Evolutionary conservation across 1,140 invertebrate species (phyloP).

Genomic region (Tetragonula clypearis): DNA sequence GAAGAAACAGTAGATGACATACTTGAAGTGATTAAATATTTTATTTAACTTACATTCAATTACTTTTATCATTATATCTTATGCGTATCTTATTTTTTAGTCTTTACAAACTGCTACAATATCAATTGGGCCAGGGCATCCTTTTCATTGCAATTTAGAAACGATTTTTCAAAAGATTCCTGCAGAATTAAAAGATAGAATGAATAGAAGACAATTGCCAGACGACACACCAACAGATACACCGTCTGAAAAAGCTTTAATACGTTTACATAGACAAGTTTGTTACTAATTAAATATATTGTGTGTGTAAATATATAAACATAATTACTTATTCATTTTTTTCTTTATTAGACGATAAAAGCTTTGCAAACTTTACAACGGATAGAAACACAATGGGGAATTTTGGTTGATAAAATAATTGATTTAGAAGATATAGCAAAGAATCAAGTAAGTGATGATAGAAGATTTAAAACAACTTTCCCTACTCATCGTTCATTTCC

Average conservation of each 20-base stretch:
- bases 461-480: slow-evolving; percentile 90
- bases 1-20: slow-evolving; percentile 98
- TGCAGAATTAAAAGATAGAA: slow-evolving; percentile 87
- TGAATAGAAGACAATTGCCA: slow-evolving; percentile 84
- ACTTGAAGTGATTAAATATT: slow-evolving; percentile 87
- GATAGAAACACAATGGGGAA: slow-evolving; percentile 96
- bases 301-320: background rate
- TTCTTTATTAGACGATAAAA: slow-evolving; percentile 88
- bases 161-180: slow-evolving; percentile 95
- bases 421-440: slow-evolving; percentile 93
- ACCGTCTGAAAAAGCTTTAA: slow-evolving; percentile 90
- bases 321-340: slow-evolving; percentile 40
- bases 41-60: background rate
- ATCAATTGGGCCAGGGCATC: slow-evolving; percentile 86
- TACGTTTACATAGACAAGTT: slow-evolving; percentile 90
- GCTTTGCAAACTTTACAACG: slow-evolving; percentile 93
- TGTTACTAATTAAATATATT: slow-evolving; percentile 11
- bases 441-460: slow-evolving; percentile 90
- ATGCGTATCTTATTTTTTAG: slow-evolving; percentile 76
- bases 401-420: slow-evolving; percentile 91
- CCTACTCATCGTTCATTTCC: slow-evolving; percentile 83
- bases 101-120: slow-evolving; percentile 88
- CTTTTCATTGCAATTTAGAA: slow-evolving; percentile 88
- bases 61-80: slow-evolving; percentile 24
- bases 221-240: slow-evolving; percentile 87